Percentiles rank a stretch among this genome's conserved stretches.
These are phyloP conservation scores for Cataglyphis rosenhaueri DNA, from an alignment of 2,888 invertebrate species.

Conservation along the genomic window DNA sequence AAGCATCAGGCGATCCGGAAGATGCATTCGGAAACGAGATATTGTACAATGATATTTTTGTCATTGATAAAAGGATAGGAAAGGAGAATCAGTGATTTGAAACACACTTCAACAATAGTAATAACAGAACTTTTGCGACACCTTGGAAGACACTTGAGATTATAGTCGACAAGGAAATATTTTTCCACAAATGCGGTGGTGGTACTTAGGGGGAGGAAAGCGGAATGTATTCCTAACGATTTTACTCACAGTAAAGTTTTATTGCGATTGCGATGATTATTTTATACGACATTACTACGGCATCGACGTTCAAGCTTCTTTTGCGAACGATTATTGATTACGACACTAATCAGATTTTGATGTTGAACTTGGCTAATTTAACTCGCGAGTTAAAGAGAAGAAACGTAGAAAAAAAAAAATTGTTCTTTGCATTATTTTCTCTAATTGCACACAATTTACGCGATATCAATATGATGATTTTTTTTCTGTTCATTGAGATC, in stretches of 20 bases:
- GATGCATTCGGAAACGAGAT: conserved; percentile 11
- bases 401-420: neutral
- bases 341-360: conserved; percentile 6
- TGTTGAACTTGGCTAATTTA: neutral
- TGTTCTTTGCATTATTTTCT: neutral
- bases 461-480: neutral
- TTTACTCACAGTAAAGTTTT: conserved; percentile 29
- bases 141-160: conserved; percentile 29
- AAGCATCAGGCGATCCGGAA: neutral
- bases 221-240: conserved; percentile 19
- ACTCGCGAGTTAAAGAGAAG: neutral
- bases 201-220: neutral
- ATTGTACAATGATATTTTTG: neutral
- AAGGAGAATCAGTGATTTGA: conserved; percentile 25
- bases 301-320: conserved; percentile 1
- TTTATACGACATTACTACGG: conserved; percentile 27
- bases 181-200: neutral
- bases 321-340: conserved; percentile 7
- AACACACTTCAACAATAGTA: conserved; percentile 6
- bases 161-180: neutral
- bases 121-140: conserved; percentile 28
- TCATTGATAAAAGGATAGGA: neutral
- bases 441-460: neutral
- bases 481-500: neutral
- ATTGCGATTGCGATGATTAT: conserved; percentile 12